Evolutionary conservation across 2,797 vertebrate species (phyloP).

Genomic region (Euphonia xanthogaster): DNA sequence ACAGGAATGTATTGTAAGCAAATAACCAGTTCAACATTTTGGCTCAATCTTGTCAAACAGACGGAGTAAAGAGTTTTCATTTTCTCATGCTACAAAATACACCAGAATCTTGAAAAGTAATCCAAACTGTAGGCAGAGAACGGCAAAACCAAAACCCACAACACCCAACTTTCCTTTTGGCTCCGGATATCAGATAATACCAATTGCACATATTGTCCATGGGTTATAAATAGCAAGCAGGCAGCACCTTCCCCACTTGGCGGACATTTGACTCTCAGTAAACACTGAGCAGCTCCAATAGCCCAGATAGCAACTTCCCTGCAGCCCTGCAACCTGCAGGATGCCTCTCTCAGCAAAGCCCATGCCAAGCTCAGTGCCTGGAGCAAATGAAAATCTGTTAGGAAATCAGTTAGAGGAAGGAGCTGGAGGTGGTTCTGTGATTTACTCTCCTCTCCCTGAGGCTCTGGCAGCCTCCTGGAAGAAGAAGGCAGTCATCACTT

Average conservation of each 20-base stretch:
- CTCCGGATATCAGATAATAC: not conserved
- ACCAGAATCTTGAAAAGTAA: not conserved
- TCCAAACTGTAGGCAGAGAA: not conserved
- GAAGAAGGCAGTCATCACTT: not conserved
- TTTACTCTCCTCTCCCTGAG: not conserved
- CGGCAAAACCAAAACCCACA: not conserved
- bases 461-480: slow-evolving; percentile 32
- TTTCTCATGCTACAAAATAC: not conserved
- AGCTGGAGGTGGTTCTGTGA: not conserved
- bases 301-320: not conserved
- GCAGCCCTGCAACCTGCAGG: rapidly evolving
- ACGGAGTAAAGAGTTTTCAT: not conserved
- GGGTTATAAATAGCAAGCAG: slow-evolving; percentile 58
- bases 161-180: not conserved
- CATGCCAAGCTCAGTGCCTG: not conserved
- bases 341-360: slow-evolving; percentile 14
- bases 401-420: slow-evolving; percentile 14
- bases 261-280: slow-evolving; percentile 29
- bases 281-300: not conserved
- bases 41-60: not conserved
- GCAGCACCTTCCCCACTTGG: slow-evolving; percentile 3
- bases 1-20: not conserved
- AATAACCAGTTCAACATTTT: not conserved
- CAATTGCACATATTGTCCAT: not conserved
- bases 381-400: not conserved